Conservation (phyloP, 2,888 invertebrate species). For the Diarsia brunnea region DNA sequence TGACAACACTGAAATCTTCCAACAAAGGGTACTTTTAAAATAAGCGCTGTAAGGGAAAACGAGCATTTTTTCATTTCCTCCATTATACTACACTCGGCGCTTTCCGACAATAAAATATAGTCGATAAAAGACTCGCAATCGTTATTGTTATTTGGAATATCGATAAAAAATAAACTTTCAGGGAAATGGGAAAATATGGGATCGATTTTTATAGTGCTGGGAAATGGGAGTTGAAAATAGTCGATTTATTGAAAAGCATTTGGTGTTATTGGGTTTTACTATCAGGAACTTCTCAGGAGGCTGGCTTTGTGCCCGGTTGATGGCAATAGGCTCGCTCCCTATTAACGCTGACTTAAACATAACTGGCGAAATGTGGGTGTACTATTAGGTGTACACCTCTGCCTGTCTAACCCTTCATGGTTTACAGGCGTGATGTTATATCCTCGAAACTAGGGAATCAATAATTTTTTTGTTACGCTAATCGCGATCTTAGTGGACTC, state of each 20-base stretch:
- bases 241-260: constrained; percentile 23
- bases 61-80: constrained; percentile 56
- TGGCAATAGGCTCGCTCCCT: too few relatives aligned
- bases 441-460: background rate
- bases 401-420: too few relatives aligned
- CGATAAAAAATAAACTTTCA: constrained; percentile 75
- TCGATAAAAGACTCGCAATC: constrained; percentile 77
- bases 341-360: too few relatives aligned
- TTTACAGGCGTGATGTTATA: too few relatives aligned
- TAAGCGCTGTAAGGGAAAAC: constrained; percentile 40
- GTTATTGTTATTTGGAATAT: constrained; percentile 78
- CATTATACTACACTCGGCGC: constrained; percentile 54
- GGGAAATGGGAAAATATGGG: constrained; percentile 68
- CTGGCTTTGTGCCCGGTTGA: too few relatives aligned
- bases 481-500: background rate
- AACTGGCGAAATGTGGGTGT: too few relatives aligned
- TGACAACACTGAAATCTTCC: constrained; percentile 41
- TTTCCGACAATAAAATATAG: constrained; percentile 74
- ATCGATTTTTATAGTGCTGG: constrained; percentile 63
- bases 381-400: too few relatives aligned
- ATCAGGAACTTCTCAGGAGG: too few relatives aligned
- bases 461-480: background rate
- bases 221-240: constrained; percentile 9
- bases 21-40: constrained; percentile 51
- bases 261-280: too few relatives aligned